Conservation (phyloP, 2,113 vertebrate species). For the Marmota flaviventris region DNA sequence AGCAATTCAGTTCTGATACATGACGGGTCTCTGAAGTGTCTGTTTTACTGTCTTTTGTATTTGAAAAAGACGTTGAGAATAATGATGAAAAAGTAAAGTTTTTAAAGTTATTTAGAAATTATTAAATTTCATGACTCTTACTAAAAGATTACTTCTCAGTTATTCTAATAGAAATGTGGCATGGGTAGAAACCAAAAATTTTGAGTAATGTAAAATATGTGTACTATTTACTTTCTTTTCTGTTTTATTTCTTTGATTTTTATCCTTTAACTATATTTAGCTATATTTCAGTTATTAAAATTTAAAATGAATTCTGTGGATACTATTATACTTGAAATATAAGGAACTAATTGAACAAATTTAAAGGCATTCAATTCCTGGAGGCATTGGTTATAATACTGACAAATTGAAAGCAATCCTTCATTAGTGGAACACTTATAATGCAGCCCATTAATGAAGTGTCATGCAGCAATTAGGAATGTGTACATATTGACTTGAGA, state of each 20-base stretch:
- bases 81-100: not conserved
- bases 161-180: not conserved
- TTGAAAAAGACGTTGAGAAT: not conserved
- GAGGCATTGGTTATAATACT: not conserved
- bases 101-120: not conserved
- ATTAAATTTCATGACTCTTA: not conserved
- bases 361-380: not conserved
- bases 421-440: not conserved
- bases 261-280: not conserved
- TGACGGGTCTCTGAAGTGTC: not conserved
- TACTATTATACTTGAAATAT: not conserved
- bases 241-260: not conserved
- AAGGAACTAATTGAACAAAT: not conserved
- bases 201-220: not conserved
- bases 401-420: not conserved
- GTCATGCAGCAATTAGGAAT: not conserved
- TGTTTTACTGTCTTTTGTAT: not conserved
- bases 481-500: not conserved
- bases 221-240: not conserved
- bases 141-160: not conserved
- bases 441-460: not conserved
- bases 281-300: not conserved
- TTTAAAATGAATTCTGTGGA: conserved; percentile 9
- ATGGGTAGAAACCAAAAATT: not conserved
- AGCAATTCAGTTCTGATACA: not conserved